phyloP scores from a whole-genome alignment of 2,797 vertebrate genomes.

The Aythya fuligula region DNA sequence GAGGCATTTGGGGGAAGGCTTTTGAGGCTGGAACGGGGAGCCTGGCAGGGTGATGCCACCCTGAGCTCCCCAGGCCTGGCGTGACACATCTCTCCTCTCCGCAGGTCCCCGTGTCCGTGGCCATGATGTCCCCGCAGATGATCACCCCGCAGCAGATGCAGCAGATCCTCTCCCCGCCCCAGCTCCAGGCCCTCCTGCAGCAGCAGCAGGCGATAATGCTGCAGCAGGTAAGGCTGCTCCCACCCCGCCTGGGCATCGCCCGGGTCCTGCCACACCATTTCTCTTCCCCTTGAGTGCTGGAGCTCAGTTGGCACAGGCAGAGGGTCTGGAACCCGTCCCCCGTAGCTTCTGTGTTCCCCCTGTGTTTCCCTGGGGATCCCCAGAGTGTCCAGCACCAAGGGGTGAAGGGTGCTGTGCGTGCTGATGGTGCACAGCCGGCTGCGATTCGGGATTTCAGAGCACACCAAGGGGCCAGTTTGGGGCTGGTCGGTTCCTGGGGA shows the following conservation, averaged over 20 bases:
- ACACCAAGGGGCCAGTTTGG: not conserved
- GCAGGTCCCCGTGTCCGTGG: conserved; percentile 95
- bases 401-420: not conserved
- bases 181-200: conserved; percentile 96
- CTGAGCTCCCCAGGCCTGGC: not conserved
- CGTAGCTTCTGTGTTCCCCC: not conserved
- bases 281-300: not conserved
- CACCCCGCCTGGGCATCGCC: not conserved
- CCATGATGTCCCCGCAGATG: conserved; percentile 99
- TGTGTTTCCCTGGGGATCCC: not conserved
- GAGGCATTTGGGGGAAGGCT: accelerated
- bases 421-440: not conserved
- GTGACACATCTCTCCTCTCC: not conserved
- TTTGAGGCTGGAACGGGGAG: not conserved
- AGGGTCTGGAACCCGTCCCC: not conserved
- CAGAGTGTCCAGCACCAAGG: not conserved
- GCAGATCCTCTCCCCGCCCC: conserved; percentile 96
- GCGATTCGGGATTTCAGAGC: not conserved
- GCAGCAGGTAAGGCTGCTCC: conserved; percentile 87
- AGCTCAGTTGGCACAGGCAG: not conserved
- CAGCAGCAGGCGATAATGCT: conserved; percentile 98
- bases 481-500: not conserved
- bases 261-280: accelerated
- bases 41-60: not conserved
- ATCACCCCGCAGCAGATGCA: conserved; percentile 98